These are phyloP conservation scores for Hesperophylax magnus DNA, from an alignment of 1,140 invertebrate genomes.

Conservation along the genomic window DNA sequence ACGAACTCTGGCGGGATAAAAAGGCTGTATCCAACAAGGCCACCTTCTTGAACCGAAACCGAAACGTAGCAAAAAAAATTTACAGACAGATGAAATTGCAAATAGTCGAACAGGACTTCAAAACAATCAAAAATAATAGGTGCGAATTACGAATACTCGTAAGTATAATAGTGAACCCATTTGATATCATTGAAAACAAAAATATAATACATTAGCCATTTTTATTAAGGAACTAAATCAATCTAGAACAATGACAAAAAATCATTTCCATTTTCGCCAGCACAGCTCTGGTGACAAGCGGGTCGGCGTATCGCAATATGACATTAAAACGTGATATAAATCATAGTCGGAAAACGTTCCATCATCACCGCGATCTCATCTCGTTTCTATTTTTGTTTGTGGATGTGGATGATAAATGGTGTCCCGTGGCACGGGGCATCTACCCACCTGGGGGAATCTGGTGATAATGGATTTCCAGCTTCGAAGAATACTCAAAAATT, in stretches of 20 bases:
- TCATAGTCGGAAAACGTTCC: slow-evolving; percentile 28
- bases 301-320: slow-evolving; percentile 9
- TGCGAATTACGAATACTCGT: too few species aligned
- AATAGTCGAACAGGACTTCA: too few species aligned
- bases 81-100: too few species aligned
- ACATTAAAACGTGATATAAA: slow-evolving; percentile 35
- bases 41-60: too few species aligned
- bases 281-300: background rate
- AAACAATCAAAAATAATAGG: too few species aligned
- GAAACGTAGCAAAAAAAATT: too few species aligned
- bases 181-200: too few species aligned
- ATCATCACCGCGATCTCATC: slow-evolving; percentile 36
- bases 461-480: slow-evolving; percentile 9
- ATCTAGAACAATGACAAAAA: background rate
- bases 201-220: too few species aligned
- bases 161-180: too few species aligned
- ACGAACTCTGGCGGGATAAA: too few species aligned
- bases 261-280: background rate
- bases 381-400: slow-evolving; percentile 27
- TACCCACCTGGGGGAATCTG: slow-evolving; percentile 9
- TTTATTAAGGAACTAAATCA: background rate
- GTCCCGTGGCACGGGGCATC: background rate
- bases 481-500: background rate
- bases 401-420: slow-evolving; percentile 12
- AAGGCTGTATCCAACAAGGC: too few species aligned